phyloP scores from a whole-genome alignment of 2,797 vertebrate genomes.

The Chaetophractus vellerosus region DNA sequence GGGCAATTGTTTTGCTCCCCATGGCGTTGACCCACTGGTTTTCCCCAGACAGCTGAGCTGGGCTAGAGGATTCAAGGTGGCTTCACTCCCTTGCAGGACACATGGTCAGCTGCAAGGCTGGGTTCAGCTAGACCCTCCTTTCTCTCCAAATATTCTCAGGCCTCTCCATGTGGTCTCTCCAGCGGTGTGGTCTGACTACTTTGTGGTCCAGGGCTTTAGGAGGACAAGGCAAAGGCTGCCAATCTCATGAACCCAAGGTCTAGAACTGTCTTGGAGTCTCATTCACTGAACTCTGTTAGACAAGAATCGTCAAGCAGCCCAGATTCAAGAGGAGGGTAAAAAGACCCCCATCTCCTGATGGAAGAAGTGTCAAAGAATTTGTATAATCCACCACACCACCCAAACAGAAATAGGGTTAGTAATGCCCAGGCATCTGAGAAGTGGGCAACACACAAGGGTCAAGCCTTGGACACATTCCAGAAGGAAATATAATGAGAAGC shows the following conservation, averaged over 20 bases:
- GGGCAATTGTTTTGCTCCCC: not conserved
- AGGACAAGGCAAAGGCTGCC: not conserved
- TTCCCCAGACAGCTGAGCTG: not conserved
- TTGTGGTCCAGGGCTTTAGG: not conserved
- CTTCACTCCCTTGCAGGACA: not conserved
- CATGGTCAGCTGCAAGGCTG: not conserved
- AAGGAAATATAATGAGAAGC: not conserved
- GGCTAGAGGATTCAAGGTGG: not conserved
- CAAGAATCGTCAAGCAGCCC: too few species aligned
- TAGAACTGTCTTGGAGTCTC: too few species aligned
- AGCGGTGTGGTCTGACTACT: not conserved
- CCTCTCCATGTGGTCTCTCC: not conserved
- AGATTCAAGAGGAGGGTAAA: too few species aligned
- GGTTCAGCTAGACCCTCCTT: not conserved
- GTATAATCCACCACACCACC: not conserved
- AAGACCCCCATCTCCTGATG: too few species aligned
- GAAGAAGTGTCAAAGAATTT: too few species aligned
- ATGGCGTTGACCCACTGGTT: not conserved
- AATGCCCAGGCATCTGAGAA: not conserved
- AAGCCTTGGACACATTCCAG: not conserved
- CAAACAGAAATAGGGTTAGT: not conserved
- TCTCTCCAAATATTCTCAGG: not conserved
- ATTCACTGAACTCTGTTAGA: too few species aligned
- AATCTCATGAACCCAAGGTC: not conserved
- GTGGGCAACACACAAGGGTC: not conserved